Conservation (phyloP, 2,888 invertebrate genomes). For the Polietes domitor region DNA sequence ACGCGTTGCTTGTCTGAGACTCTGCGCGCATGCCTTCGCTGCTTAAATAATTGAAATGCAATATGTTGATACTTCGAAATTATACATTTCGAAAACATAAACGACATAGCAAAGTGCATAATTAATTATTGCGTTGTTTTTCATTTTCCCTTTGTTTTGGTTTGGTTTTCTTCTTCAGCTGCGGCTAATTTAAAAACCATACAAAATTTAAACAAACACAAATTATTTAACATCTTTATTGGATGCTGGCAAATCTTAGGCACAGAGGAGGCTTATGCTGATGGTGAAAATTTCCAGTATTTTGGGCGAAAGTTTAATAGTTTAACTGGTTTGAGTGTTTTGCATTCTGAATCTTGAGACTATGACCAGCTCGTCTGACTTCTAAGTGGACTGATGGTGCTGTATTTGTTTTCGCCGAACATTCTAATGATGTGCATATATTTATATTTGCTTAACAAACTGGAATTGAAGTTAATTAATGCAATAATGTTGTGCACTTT, state of each 20-base stretch:
- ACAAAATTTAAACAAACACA: not conserved
- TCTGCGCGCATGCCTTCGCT: too few species aligned
- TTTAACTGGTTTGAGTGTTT: not conserved
- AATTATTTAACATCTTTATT: not conserved
- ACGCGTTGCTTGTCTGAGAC: too few species aligned
- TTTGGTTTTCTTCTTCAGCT: not conserved
- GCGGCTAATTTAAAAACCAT: not conserved
- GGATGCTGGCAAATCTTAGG: not conserved
- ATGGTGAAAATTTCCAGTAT: not conserved
- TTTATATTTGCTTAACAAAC: too few species aligned
- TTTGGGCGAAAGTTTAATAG: not conserved
- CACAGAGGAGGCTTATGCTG: too few species aligned
- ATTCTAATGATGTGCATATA: too few species aligned
- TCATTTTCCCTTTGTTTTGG: too few species aligned
- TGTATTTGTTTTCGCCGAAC: too few species aligned
- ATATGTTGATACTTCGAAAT: not conserved
- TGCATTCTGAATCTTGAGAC: not conserved
- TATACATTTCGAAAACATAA: not conserved
- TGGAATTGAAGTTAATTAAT: too few species aligned
- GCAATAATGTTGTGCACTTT: too few species aligned
- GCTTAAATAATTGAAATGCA: too few species aligned
- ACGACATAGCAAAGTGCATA: not conserved
- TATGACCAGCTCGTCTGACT: too few species aligned
- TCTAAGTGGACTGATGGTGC: not conserved
- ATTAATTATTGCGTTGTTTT: not conserved